A percentile compares a stretch with the other conserved stretches of the same genome.
phyloP scores from a whole-genome alignment of 2,888 invertebrate genomes.

The Megalurothrips usitatus region DNA sequence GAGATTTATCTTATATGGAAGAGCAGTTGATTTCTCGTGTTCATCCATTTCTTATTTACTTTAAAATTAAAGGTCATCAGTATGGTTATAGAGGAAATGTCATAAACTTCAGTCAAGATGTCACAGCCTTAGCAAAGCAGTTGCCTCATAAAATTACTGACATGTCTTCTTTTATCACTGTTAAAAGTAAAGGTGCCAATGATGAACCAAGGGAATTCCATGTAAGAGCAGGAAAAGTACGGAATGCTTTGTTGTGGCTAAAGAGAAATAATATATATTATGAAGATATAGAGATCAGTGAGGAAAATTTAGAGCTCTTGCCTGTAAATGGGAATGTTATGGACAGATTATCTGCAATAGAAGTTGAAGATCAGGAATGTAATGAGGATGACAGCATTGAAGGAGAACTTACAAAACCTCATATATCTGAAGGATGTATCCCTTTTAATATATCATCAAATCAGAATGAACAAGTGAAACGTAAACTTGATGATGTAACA shows the following conservation, averaged over 20 bases:
- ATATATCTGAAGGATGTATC: neutral
- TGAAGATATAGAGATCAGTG: constrained; percentile 3
- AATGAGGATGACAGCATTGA: neutral
- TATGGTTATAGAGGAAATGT: constrained; percentile 32
- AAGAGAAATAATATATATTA: constrained; percentile 28
- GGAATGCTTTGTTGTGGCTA: neutral
- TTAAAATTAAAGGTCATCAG: constrained; percentile 31
- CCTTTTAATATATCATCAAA: neutral
- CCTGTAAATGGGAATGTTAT: constrained; percentile 29
- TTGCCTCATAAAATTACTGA: constrained; percentile 23
- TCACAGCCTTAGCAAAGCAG: constrained; percentile 29
- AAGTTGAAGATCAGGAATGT: neutral
- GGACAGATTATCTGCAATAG: neutral
- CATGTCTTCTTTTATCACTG: neutral
- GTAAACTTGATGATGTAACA: neutral
- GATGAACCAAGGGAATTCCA: neutral
- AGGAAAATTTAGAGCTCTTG: constrained; percentile 11
- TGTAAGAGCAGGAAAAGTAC: neutral
- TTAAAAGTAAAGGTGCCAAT: neutral
- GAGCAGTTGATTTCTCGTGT: constrained; percentile 31
- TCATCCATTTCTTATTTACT: constrained; percentile 32
- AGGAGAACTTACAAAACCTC: neutral
- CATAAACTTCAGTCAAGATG: constrained; percentile 32
- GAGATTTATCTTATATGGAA: constrained; percentile 30
- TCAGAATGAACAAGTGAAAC: neutral